Conservation (phyloP, 2,797 vertebrate species). For the Pogoniulus pusillus region DNA sequence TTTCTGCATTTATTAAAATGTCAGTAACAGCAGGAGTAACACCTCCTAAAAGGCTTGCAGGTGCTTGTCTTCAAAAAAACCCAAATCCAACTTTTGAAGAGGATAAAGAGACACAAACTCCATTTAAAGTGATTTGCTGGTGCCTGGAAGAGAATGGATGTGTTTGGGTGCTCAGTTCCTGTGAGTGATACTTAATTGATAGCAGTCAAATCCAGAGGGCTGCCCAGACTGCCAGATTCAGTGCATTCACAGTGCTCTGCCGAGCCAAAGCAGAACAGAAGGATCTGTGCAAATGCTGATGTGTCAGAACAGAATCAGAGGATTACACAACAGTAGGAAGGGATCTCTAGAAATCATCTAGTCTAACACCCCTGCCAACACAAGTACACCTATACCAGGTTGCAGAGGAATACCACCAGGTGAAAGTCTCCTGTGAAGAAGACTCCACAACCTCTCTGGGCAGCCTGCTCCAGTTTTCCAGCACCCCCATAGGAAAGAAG, state of each 20-base stretch:
- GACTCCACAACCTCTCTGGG: no score
- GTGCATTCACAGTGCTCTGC: neutral
- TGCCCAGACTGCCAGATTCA: neutral
- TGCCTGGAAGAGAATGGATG: conserved; percentile 26
- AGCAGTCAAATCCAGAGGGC: neutral
- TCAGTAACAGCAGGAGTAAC: conserved; percentile 57
- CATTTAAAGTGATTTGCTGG: neutral
- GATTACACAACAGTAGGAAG: no score
- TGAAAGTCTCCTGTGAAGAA: no score
- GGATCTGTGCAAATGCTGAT: neutral
- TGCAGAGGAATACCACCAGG: no score
- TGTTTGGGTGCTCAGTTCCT: neutral
- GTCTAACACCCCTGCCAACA: no score
- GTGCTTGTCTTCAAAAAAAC: conserved; percentile 66
- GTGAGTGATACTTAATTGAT: neutral
- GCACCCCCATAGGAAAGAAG: no score
- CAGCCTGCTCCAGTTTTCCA: no score
- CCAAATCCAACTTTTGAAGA: conserved; percentile 14
- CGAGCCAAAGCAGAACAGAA: conserved; percentile 32
- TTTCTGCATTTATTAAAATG: conserved; percentile 75
- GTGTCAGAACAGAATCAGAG: neutral
- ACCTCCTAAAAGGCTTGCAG: conserved; percentile 70
- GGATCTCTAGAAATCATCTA: no score
- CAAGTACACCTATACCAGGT: no score
- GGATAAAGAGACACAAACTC: conserved; percentile 29